phyloP scores from a whole-genome alignment of 2,113 vertebrate species.

The Piprites chloris region DNA sequence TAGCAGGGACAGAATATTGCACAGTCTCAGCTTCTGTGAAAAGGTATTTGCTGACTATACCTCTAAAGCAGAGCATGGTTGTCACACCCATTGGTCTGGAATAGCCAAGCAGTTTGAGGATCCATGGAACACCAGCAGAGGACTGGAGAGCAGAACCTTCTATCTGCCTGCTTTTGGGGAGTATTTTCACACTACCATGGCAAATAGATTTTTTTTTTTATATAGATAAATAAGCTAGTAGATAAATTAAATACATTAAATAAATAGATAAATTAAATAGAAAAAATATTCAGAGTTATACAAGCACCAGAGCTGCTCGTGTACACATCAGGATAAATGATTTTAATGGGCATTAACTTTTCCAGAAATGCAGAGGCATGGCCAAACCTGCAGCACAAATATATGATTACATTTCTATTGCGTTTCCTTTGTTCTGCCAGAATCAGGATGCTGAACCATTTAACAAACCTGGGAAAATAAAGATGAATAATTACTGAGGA shows the following conservation, averaged over 20 bases:
- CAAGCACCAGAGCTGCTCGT: not conserved
- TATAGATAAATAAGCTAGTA: not conserved
- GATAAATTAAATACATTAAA: no score
- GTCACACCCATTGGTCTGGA: not conserved
- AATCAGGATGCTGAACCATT: not conserved
- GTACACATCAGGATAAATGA: not conserved
- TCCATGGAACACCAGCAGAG: not conserved
- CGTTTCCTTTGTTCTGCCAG: not conserved
- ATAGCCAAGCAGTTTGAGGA: not conserved
- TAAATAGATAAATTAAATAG: not conserved
- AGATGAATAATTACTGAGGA: not conserved
- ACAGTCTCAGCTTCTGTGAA: not conserved
- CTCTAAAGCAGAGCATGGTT: not conserved
- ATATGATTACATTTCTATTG: not conserved
- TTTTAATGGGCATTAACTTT: not conserved
- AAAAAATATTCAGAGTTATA: not conserved
- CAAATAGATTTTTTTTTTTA: not conserved
- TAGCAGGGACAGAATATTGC: not conserved
- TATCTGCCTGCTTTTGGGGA: fast-evolving
- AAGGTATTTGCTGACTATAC: not conserved
- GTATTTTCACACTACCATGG: not conserved
- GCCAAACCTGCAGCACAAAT: not conserved
- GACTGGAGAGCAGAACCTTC: not conserved
- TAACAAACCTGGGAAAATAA: not conserved
- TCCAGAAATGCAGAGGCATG: not conserved